phyloP scores from a whole-genome alignment of 2,888 invertebrate species.

The Leucophenga maculata region DNA sequence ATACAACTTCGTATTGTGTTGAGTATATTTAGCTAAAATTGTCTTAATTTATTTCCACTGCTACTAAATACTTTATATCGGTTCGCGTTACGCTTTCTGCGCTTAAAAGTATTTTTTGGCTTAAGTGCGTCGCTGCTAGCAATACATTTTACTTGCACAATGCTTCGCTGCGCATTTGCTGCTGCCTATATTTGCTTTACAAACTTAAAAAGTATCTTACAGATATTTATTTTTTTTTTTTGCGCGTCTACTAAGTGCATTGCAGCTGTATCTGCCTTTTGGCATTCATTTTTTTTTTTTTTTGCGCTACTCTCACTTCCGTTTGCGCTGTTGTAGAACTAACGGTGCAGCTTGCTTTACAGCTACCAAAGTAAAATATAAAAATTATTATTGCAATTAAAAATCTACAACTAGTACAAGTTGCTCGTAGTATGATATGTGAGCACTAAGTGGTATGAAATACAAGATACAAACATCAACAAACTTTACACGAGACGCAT shows the following conservation, averaged over 20 bases:
- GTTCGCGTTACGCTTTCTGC: conserved; percentile 57
- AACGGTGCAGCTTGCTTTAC: conserved; percentile 12
- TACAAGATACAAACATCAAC: too few relatives aligned
- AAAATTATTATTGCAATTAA: conserved; percentile 27
- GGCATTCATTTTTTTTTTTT: background rate
- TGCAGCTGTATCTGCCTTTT: background rate
- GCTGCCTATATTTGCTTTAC: conserved; percentile 9
- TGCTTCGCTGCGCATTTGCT: background rate
- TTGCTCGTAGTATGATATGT: background rate
- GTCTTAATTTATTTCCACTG: background rate
- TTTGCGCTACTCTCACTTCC: background rate
- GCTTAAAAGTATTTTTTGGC: background rate
- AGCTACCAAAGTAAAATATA: conserved; percentile 17
- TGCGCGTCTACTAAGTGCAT: background rate
- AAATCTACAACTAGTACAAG: conserved; percentile 15
- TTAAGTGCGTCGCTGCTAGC: conserved; percentile 14
- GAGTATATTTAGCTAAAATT: background rate
- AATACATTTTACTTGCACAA: background rate
- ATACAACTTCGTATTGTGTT: background rate
- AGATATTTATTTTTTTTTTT: background rate
- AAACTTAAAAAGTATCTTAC: conserved; percentile 10
- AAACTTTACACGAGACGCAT: background rate
- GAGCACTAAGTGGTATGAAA: background rate
- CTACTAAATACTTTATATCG: background rate
- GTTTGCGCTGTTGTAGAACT: background rate